Percentiles rank a stretch among this genome's conserved stretches.
Evolutionary conservation across 2,113 vertebrate species (phyloP).

Genomic region (Rhinolophus sinicus): DNA sequence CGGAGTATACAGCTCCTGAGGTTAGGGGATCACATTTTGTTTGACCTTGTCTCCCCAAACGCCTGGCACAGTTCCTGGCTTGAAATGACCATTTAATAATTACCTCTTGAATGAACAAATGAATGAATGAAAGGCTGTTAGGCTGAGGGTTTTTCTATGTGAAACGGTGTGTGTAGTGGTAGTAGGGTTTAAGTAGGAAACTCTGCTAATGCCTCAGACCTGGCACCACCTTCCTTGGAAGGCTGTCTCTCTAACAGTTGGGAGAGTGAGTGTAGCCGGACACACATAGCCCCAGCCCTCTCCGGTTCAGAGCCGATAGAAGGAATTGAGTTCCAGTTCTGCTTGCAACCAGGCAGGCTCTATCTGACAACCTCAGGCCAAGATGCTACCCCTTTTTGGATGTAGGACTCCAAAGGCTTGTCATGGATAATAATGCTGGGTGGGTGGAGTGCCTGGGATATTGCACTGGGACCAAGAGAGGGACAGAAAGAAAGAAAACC

Average conservation of each 20-base stretch:
- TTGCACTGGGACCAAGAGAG: neutral
- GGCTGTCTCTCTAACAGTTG: neutral
- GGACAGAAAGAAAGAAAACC: neutral
- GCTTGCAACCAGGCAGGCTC: neutral
- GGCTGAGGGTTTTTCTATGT: neutral
- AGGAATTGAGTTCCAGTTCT: neutral
- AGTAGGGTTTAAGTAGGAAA: neutral
- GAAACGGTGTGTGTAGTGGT: neutral
- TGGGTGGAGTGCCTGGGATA: neutral
- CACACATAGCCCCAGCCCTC: too few species aligned
- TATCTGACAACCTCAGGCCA: neutral
- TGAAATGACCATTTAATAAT: neutral
- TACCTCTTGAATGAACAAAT: neutral
- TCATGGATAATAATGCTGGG: neutral
- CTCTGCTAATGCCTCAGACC: neutral
- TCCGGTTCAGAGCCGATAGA: neutral
- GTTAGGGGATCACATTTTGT: neutral
- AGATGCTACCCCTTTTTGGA: neutral
- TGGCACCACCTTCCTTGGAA: neutral
- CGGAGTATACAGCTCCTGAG: neutral
- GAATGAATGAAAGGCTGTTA: neutral
- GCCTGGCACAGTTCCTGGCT: neutral
- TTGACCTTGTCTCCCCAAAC: neutral
- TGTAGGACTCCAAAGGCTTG: neutral
- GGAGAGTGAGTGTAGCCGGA: neutral